Conservation (phyloP, 2,797 vertebrate genomes). For the Hozukius guyotensis region DNA sequence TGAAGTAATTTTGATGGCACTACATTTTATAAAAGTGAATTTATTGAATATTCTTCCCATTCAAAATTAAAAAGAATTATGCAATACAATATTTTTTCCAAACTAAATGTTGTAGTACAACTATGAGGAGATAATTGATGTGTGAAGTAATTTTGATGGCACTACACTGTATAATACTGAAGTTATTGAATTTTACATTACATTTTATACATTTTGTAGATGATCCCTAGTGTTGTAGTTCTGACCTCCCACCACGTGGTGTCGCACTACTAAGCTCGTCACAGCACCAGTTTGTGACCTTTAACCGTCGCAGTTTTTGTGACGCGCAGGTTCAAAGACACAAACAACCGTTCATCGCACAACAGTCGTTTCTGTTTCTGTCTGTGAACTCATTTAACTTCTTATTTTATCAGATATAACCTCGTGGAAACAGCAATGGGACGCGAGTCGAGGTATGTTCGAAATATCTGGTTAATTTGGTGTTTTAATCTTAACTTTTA, state of each 20-base stretch:
- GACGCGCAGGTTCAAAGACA: constrained; percentile 28
- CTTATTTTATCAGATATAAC: not conserved
- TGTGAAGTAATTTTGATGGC: accelerated
- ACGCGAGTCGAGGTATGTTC: constrained; percentile 81
- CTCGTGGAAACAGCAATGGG: constrained; percentile 63
- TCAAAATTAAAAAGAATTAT: too few relatives aligned
- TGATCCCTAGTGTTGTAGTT: too few relatives aligned
- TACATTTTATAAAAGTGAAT: too few relatives aligned
- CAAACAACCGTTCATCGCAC: constrained; percentile 11
- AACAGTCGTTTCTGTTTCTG: not conserved
- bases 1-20: too few relatives aligned
- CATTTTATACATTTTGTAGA: too few relatives aligned
- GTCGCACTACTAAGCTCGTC: constrained; percentile 18
- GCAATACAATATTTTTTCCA: too few relatives aligned
- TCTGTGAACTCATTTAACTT: not conserved
- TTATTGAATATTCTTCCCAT: too few relatives aligned
- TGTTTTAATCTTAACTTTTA: not conserved
- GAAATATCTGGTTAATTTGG: accelerated
- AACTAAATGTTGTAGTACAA: too few relatives aligned
- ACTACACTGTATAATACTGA: accelerated
- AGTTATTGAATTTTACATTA: too few relatives aligned
- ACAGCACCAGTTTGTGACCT: not conserved
- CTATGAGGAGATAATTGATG: too few relatives aligned
- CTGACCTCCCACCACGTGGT: constrained; percentile 56
- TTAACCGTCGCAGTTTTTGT: constrained; percentile 53